Base-by-base conservation (phyloP, 2,113 vertebrate species). In the Phyllostomus discolor region DNA sequence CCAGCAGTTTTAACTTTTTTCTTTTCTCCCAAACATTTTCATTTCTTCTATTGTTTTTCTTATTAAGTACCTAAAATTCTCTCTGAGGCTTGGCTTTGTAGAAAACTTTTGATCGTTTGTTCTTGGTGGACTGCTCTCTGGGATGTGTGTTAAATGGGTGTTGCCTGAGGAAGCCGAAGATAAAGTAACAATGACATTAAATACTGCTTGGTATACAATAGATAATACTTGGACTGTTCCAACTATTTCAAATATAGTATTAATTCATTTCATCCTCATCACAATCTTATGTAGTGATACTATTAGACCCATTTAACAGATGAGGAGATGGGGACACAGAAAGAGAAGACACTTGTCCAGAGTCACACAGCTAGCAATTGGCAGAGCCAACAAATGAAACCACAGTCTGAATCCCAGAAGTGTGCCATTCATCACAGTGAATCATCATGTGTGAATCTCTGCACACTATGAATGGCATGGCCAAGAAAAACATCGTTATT, bases 41-140 rank as follows among this genome's bases (percentile, higher is more conserved):
- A 3, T n/a, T 97, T 87, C 91, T 96, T 91, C 85, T 87, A 24
- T 90, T 94, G 1, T 38, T 95, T 97, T 93, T 33, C 86, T 89
- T 80, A 83, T 64, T 59, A 82, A 54, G 92, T 64, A 84, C 24
- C 26, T 93, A 35, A 96, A 54, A 97, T 81, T 91, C 75, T 80
- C 22, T 94, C 52, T 5, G 33, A 90, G 59, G 14, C 31, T 90
- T 98, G 85, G 11, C 75, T 97, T 96, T 94, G 2, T 81, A 88
- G 50, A 38, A 72, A 62, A 14, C 69, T 57, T 97, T 82, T 38
- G 5, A 84, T 67, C 31, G 15, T 86, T 28, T 75, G 2, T 7
- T 86, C 72, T 84, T 33, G 70, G 4, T 70, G 28, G 10, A 17
- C 50, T 52, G 50, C 50, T 52, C 50, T 52, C 50, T 52, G 50